Conservation (phyloP, 1,140 invertebrate genomes). For the Zaprionus ornatus region DNA sequence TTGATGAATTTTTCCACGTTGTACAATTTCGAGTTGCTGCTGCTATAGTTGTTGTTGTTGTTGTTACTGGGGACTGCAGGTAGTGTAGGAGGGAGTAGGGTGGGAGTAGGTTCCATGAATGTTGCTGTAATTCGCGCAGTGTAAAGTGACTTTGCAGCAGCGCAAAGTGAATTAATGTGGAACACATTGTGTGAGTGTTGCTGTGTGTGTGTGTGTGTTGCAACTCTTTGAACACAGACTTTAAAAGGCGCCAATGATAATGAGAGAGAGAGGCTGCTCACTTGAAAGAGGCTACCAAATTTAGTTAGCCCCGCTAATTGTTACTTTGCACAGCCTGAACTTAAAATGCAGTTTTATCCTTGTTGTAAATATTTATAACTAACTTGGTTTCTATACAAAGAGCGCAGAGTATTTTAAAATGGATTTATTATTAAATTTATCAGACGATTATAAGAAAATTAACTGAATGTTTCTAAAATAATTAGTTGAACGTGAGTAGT, state of each 20-base stretch:
- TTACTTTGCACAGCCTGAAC: neutral
- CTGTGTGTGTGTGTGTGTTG: neutral
- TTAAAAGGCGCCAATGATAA: conserved; percentile 11
- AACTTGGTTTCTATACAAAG: neutral
- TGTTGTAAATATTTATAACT: neutral
- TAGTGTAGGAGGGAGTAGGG: neutral
- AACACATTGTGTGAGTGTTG: conserved; percentile 10
- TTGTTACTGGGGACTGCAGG: neutral
- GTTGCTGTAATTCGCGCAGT: conserved; percentile 53
- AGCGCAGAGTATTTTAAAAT: neutral
- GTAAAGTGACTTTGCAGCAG: conserved; percentile 62
- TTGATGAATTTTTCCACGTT: conserved; percentile 81
- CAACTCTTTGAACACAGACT: conserved; percentile 8
- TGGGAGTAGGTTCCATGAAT: neutral
- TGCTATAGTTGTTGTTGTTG: conserved; percentile 29
- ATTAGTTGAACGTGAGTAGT: too few relatives aligned
- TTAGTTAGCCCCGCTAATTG: conserved; percentile 2
- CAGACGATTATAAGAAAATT: neutral
- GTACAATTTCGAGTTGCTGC: conserved; percentile 50
- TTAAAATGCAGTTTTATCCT: too few relatives aligned
- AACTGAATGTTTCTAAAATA: neutral
- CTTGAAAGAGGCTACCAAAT: neutral
- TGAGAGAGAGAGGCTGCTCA: neutral
- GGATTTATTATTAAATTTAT: neutral
- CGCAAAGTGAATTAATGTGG: conserved; percentile 71